A percentile compares a stretch with the other conserved stretches of the same genome.
These are phyloP conservation scores for Pitta sordida DNA, from an alignment of 2,113 vertebrate species.

Conservation along the genomic window DNA sequence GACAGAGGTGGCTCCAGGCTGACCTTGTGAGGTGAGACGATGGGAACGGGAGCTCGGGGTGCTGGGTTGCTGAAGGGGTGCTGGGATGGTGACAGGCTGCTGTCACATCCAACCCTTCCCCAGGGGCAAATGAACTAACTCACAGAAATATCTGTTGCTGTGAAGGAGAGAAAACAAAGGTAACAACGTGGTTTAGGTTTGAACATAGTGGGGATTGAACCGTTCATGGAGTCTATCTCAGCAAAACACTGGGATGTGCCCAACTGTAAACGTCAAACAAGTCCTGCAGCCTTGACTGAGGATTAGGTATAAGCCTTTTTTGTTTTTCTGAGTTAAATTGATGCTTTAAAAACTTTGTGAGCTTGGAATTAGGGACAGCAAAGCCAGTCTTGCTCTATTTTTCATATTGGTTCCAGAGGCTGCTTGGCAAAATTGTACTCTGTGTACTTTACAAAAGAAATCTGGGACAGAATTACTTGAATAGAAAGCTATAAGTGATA, in stretches of 20 bases:
- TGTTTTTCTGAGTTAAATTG: neutral
- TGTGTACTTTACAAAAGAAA: slow-evolving; percentile 9
- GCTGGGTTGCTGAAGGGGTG: neutral
- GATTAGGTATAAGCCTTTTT: neutral
- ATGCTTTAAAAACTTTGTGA: neutral
- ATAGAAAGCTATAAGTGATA: slow-evolving; percentile 48
- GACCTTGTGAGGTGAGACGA: neutral
- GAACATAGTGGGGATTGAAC: neutral
- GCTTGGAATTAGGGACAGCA: neutral
- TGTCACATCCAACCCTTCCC: neutral
- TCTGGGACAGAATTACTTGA: slow-evolving; percentile 25
- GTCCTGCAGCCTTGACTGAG: neutral
- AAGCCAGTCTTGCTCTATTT: slow-evolving; percentile 17
- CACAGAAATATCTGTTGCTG: neutral
- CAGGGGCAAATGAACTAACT: neutral
- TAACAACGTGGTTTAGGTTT: neutral
- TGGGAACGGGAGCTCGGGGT: accelerated
- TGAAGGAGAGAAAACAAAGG: neutral
- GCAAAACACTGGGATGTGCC: neutral
- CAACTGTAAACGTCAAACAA: neutral
- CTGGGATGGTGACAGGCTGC: neutral
- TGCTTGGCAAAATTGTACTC: neutral
- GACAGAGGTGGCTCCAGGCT: neutral
- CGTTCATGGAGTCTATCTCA: neutral
- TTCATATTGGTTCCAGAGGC: neutral